Evolutionary conservation across 2,797 vertebrate genomes (phyloP), one percentile per base, ranked within the genome.

Genomic region (Champsocephalus gunnari): DNA sequence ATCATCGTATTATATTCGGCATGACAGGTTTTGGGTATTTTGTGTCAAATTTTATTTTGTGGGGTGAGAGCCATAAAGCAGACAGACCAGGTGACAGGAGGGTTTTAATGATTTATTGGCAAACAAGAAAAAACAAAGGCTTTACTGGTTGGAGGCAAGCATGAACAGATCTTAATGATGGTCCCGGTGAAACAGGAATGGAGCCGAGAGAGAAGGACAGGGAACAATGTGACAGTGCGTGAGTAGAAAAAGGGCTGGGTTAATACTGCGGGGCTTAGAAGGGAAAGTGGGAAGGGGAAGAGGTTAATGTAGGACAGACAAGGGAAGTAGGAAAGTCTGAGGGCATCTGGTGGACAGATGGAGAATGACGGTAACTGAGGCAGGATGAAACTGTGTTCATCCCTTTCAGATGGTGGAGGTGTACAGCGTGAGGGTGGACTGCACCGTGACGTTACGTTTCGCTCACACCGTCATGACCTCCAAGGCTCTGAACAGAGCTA

Each of bases 381-480:
- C 48, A 50, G 34, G 14, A 24, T 53, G 62, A 21, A 8, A 47
- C 21, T 5, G 7, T 5, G 7, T 57, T 14, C 34, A n/a, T 69
- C 19, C 32, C 57, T 68, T 1, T 65, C 84, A 96, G 95, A 75
- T 67, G 81, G 81, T 93, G 77, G 91, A 92, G 6, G 78, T 92
- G 73, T 89, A 87, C 75, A 96, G 93, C 21, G 79, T 98, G 82
- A 95, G 88, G 71, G 93, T 98, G 82, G 89, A 94, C 71, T 96
- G 95, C 83, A 96, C 93, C 75, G 92, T 98, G 69, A 95, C 94
- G 0, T 98, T 96, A 66, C 95, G 97, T 34, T 99, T 98, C 0
- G 95, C 96, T 5, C 96, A 93, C 91, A 97, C 96, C 0, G 89
- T 97, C 89, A 96, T 98, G 91, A 97, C 95, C 82, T 97, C 97